Conservation (phyloP, 2,888 invertebrate genomes). For the Cremastobaeus sp. region DNA sequence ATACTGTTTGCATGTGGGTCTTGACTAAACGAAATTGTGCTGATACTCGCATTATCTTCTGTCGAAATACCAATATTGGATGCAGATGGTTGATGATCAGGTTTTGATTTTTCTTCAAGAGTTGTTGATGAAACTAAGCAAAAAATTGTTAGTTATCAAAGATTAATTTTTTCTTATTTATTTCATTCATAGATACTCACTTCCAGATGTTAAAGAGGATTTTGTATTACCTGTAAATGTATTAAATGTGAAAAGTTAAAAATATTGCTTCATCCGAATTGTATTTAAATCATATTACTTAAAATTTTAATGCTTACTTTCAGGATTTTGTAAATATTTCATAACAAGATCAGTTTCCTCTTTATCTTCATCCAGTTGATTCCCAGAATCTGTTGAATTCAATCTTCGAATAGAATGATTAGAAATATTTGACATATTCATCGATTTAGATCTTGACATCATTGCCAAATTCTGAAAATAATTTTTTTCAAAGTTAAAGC, state of each 20-base stretch:
- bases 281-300: background rate
- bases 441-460: slow-evolving; percentile 74
- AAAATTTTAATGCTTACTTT: slow-evolving; percentile 34
- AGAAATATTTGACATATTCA: slow-evolving; percentile 60
- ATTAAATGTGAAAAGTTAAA: no score
- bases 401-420: slow-evolving; percentile 21
- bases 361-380: slow-evolving; percentile 33
- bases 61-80: slow-evolving; percentile 16
- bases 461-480: slow-evolving; percentile 79
- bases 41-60: slow-evolving; percentile 65
- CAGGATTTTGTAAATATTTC: slow-evolving; percentile 50
- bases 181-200: no score
- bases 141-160: no score
- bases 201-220: no score
- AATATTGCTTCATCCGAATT: no score
- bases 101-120: background rate
- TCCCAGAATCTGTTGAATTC: slow-evolving; percentile 30
- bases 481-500: background rate
- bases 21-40: slow-evolving; percentile 71
- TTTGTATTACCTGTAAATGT: no score
- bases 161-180: no score
- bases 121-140: no score
- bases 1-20: slow-evolving; percentile 16
- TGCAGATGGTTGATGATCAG: background rate
- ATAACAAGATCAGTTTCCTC: slow-evolving; percentile 54